Evolutionary conservation across 2,797 vertebrate species (phyloP), one percentile per base, ranked within the genome.

Genomic region (Melanotaenia nigrans): DNA sequence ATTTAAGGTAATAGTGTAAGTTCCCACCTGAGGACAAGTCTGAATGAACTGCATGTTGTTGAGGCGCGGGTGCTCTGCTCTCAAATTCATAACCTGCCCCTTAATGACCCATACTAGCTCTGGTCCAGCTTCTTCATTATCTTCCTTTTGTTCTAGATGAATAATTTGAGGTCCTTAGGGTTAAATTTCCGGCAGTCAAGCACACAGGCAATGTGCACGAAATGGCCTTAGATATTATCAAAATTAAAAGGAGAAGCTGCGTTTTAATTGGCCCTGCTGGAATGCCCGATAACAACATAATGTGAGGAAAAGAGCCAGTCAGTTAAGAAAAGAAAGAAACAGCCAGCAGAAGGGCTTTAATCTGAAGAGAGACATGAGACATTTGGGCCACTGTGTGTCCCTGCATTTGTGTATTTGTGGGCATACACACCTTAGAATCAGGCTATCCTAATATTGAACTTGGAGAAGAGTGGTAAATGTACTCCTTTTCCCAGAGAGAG

Each of bases 401-500:
- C 13, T 71, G 18, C 54, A 24, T 32, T 10, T 42, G 49, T 16
- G 49, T 63, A 65, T 68, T 77, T 71, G 36, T 30, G 60, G 28
- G 60, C 24, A 38, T 9, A 63, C 33, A 55, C 33, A 9, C 7
- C 3, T 51, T 40, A 53, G 53, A 77, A 45, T 74, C 84, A 71
- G 66, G 78, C 85, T 90, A 77, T 87, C 67, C 81, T 85, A 89
- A 92, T 88, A 90, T 93, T 92, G 91, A 89, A 87, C 87, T 90
- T 86, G 85, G 83, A 85, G 78, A 81, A 51, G 76, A 79, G 85
- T 71, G 77, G 82, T 90, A 91, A 91, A 92, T 89, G 85, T 75
- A 78, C 85, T 83, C 76, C 71, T 51, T 83, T 71, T 85, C 72
- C 86, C 82, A 68, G 76, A 77, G 84, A 85, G 85, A 87, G 74